Evolutionary conservation across 2,888 invertebrate genomes (phyloP).

Genomic region (Endomychus coccineus): DNA sequence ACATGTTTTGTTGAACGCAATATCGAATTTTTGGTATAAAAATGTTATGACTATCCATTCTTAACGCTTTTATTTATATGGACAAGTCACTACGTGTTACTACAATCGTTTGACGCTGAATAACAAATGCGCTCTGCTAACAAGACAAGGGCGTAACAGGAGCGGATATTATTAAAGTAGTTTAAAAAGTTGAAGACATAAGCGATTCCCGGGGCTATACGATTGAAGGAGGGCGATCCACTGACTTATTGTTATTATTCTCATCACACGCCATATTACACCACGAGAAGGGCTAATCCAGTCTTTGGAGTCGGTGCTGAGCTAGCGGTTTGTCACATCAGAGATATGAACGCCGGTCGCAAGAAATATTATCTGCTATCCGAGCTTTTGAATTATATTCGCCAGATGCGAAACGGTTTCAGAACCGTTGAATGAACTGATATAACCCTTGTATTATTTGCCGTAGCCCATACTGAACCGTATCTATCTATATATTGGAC

Average conservation of each 20-base stretch:
- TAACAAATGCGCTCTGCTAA: conserved; percentile 5
- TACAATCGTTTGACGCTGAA: too few relatives aligned
- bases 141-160: conserved; percentile 13
- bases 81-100: too few relatives aligned
- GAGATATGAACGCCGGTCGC: conserved; percentile 38
- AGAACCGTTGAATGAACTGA: conserved; percentile 16
- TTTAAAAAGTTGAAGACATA: conserved; percentile 28
- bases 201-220: conserved; percentile 31
- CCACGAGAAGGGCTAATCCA: conserved; percentile 39
- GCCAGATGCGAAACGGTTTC: conserved; percentile 34
- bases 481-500: too few relatives aligned
- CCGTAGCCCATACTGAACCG: too few relatives aligned
- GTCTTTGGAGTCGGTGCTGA: conserved; percentile 37
- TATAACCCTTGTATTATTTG: conserved; percentile 1
- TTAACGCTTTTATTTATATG: too few relatives aligned
- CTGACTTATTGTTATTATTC: conserved; percentile 45
- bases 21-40: too few relatives aligned
- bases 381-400: conserved; percentile 40
- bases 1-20: too few relatives aligned
- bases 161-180: conserved; percentile 10
- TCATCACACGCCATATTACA: conserved; percentile 43
- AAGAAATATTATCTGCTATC: conserved; percentile 41
- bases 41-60: too few relatives aligned
- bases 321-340: conserved; percentile 43
- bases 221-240: conserved; percentile 28